Evolutionary conservation across 2,888 invertebrate species (phyloP), one percentile per base, ranked within the genome.

Genomic region (Timandra comae): DNA sequence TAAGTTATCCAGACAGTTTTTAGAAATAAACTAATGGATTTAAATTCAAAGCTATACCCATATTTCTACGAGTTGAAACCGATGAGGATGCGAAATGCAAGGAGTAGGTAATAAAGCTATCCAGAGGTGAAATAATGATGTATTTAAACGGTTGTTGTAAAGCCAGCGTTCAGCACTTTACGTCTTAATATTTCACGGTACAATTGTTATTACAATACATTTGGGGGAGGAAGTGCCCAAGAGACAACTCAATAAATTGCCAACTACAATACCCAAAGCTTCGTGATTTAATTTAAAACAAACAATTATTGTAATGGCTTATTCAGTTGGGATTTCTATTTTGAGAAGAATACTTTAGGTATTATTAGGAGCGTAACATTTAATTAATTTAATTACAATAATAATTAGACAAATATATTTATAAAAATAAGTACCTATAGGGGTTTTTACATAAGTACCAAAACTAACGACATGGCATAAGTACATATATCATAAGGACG

Each of bases 161-260:
- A 55, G 49, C 46, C 48, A 40, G 44, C 43, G 42, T 43, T 53
- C 43, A 43, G 50, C 49, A 56, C 46, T 57, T 59, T 46, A 52
- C 48, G 52, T 49, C 50, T 52, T 46, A 48, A 55, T 62, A 56
- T 53, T 57, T 56, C 49, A 48, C 41, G 43, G 43, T 46, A 43
- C 43, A 49, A 52, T 46, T 46, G 50, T 56, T 55, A 61, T 52
- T 53, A 51, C 47, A 52, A 52, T 49, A 52, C 45, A 52, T 49
- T 53, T 41, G 49, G 37, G 42, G 40, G 35, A 38, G 43, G 43
- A 37, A 34, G 38, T 43, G 39, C 58, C 46, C 37, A 32, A 30
- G 49, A 44, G 38, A 47, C 38, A 39, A 37, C 40, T 32, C 40
- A 31, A 46, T 49, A 42, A 42, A 46, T 48, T 39, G 41, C 32